phyloP scores from a whole-genome alignment of 1,140 invertebrate genomes.

The Subanguina moxae region DNA sequence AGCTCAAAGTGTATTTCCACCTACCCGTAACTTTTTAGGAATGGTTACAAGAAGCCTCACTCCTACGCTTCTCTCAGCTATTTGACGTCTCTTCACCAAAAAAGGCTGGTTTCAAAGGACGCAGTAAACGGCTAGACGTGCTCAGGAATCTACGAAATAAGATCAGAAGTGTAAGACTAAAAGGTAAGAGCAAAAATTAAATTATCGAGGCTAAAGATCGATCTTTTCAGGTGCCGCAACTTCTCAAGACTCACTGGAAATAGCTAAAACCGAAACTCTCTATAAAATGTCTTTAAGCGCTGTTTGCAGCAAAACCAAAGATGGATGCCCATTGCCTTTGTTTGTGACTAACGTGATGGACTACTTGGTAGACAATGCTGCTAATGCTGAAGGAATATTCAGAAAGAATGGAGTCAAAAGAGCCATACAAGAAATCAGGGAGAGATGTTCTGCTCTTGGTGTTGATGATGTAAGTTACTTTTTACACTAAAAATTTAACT shows the following conservation, averaged over 20 bases:
- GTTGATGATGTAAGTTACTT: neutral
- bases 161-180: too few species aligned
- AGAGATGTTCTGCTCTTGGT: neutral
- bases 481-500: neutral
- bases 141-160: neutral
- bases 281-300: conserved; percentile 14
- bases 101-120: neutral
- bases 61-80: neutral
- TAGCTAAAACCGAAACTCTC: neutral
- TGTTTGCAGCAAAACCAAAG: conserved; percentile 13
- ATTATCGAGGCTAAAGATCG: too few species aligned
- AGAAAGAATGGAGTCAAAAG: conserved; percentile 28
- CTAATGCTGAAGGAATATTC: conserved; percentile 28
- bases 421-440: conserved; percentile 7
- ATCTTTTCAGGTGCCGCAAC: too few species aligned
- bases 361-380: conserved; percentile 12
- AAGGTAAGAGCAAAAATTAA: too few species aligned
- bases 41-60: neutral
- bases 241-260: too few species aligned
- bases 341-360: conserved; percentile 38
- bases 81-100: neutral
- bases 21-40: neutral
- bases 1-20: too few species aligned
- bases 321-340: conserved; percentile 27
- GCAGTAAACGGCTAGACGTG: neutral